A percentile compares a stretch with the other conserved stretches of the same genome.
Conservation (phyloP, 2,797 vertebrate species). For the Oreochromis grahami region DNA sequence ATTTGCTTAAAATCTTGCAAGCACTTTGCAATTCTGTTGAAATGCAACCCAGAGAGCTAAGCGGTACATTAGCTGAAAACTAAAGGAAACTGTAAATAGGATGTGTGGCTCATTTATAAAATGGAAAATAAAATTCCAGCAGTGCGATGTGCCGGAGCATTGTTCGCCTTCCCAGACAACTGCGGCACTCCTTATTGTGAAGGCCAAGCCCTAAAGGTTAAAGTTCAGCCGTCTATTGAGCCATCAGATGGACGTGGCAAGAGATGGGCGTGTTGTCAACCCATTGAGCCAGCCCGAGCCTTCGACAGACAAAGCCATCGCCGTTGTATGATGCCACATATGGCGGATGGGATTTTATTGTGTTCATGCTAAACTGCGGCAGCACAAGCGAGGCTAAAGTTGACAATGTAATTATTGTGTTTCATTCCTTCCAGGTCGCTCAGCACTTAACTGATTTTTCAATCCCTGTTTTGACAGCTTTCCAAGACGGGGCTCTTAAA, state of each 20-base stretch:
- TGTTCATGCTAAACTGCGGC: conserved; percentile 59
- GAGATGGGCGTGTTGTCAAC: conserved; percentile 40
- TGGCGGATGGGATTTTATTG: conserved; percentile 56
- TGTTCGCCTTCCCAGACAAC: conserved; percentile 31
- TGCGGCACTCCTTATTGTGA: conserved; percentile 21
- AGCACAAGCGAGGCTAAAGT: conserved; percentile 49
- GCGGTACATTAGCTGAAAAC: conserved; percentile 8
- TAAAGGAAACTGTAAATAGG: conserved; percentile 32
- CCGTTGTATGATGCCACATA: conserved; percentile 56
- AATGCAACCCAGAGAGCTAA: conserved; percentile 4
- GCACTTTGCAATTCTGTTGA: background rate
- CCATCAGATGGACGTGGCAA: conserved; percentile 67
- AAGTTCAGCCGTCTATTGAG: conserved; percentile 73
- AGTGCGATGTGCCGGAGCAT: background rate
- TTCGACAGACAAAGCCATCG: conserved; percentile 55
- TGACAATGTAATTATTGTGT: conserved; percentile 55
- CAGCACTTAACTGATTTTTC: conserved; percentile 30
- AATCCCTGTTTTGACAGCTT: conserved; percentile 56
- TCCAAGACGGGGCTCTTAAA: conserved; percentile 41
- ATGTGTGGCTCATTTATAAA: conserved; percentile 39
- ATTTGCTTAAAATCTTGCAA: background rate
- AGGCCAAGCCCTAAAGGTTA: conserved; percentile 53
- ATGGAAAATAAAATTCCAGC: conserved; percentile 47
- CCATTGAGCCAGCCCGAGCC: conserved; percentile 43
- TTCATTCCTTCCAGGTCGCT: conserved; percentile 14